Conservation (phyloP, 2,113 vertebrate genomes). For the Nestor notabilis region DNA sequence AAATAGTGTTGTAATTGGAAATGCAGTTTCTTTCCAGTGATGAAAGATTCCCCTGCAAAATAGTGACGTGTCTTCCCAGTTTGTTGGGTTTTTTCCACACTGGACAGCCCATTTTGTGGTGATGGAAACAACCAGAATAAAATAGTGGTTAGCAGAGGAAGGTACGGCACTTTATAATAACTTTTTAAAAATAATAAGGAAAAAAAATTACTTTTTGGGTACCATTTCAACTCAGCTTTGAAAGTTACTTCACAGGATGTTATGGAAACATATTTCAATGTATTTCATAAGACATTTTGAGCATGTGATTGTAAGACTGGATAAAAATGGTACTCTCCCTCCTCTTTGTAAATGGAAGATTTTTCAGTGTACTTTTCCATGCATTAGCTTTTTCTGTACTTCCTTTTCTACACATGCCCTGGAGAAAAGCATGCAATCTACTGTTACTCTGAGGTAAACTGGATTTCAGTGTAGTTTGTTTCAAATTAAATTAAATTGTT, state of each 20-base stretch:
- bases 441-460: conserved; percentile 32
- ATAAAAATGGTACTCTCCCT: neutral
- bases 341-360: neutral
- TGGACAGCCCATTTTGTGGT: neutral
- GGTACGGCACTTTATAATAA: neutral
- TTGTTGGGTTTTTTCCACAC: neutral
- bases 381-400: neutral
- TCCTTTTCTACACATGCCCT: neutral
- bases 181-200: neutral
- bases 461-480: conserved; percentile 22
- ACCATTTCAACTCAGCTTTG: neutral
- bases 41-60: neutral
- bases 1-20: neutral
- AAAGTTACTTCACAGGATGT: neutral
- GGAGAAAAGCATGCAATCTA: conserved; percentile 2
- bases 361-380: neutral
- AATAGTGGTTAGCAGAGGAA: neutral
- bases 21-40: neutral
- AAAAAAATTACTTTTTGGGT: neutral
- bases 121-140: neutral
- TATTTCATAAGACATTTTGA: neutral
- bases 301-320: neutral
- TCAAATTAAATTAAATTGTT: conserved; percentile 53
- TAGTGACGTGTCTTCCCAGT: neutral
- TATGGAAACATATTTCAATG: neutral